Percentiles rank a stretch among this genome's conserved stretches.
These are phyloP conservation scores for Chitala chitala DNA, from an alignment of 2,113 vertebrate genomes.

Conservation along the genomic window DNA sequence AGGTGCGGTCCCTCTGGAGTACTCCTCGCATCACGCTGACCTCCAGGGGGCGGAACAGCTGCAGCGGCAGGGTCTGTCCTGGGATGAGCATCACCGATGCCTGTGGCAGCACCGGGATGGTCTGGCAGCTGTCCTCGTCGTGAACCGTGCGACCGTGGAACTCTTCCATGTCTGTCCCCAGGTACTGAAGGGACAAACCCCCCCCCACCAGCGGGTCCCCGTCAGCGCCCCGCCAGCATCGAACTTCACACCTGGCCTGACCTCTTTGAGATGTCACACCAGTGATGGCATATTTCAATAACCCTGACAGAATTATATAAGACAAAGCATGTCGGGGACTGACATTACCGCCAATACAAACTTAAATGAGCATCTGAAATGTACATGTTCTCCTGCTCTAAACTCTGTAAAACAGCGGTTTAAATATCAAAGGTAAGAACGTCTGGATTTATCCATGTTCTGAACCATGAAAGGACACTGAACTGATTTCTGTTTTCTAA, in stretches of 20 bases:
- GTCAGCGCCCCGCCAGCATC: neutral
- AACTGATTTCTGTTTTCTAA: no score
- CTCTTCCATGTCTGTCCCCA: conserved; percentile 95
- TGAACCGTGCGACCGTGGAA: conserved; percentile 90
- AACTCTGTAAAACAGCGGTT: no score
- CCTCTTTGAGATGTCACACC: neutral
- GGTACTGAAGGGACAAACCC: conserved; percentile 64
- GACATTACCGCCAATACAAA: no score
- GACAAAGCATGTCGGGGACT: no score
- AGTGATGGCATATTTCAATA: neutral
- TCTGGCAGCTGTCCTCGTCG: conserved; percentile 88
- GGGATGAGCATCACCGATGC: conserved; percentile 86
- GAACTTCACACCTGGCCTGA: neutral
- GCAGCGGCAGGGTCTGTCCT: conserved; percentile 89
- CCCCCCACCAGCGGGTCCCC: neutral
- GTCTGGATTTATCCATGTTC: no score
- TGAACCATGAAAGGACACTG: no score
- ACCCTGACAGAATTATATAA: neutral
- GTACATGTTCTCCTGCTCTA: no score
- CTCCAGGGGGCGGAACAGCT: conserved; percentile 89
- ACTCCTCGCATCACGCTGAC: conserved; percentile 93
- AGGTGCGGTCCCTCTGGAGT: conserved; percentile 89
- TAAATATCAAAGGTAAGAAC: no score
- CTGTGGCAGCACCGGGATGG: conserved; percentile 84
- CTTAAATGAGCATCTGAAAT: no score